Percentiles rank a stretch among this genome's conserved stretches.
Evolutionary conservation across 2,888 invertebrate genomes (phyloP).

Genomic region (Clostera curtula): DNA sequence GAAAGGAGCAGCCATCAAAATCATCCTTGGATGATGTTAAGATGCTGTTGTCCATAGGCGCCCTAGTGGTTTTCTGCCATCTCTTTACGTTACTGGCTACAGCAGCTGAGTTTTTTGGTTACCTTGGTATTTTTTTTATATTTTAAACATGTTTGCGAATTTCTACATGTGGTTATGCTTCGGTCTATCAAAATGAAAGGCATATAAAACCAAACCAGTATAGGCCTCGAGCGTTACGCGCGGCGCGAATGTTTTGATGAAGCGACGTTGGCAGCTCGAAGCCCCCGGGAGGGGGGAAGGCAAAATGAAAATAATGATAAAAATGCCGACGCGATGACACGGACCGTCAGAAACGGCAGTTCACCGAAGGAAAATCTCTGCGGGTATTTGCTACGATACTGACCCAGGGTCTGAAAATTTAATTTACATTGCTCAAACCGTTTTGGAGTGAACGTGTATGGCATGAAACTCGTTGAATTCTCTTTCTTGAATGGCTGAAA

Average conservation of each 20-base stretch:
- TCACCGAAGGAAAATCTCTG: background rate
- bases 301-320: constrained; percentile 56
- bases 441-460: too few species aligned
- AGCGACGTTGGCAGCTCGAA: constrained; percentile 32
- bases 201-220: constrained; percentile 18
- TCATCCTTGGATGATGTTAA: too few species aligned
- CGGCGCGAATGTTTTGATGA: constrained; percentile 41
- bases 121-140: constrained; percentile 6
- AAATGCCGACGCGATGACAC: constrained; percentile 35
- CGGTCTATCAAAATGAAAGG: constrained; percentile 22
- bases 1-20: too few species aligned
- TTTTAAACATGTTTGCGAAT: constrained; percentile 6
- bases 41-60: too few species aligned
- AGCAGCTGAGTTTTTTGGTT: constrained; percentile 14
- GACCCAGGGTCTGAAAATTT: too few species aligned
- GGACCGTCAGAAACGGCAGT: constrained; percentile 16
- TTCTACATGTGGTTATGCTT: constrained; percentile 16
- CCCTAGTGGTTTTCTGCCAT: too few species aligned
- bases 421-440: too few species aligned
- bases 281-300: constrained; percentile 29
- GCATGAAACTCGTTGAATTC: too few species aligned
- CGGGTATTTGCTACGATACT: too few species aligned
- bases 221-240: constrained; percentile 13
- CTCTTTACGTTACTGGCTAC: too few species aligned
- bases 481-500: too few species aligned